These are phyloP conservation scores for Campylomormyrus numenius DNA, from an alignment of 2,113 vertebrate genomes.

Conservation along the genomic window DNA sequence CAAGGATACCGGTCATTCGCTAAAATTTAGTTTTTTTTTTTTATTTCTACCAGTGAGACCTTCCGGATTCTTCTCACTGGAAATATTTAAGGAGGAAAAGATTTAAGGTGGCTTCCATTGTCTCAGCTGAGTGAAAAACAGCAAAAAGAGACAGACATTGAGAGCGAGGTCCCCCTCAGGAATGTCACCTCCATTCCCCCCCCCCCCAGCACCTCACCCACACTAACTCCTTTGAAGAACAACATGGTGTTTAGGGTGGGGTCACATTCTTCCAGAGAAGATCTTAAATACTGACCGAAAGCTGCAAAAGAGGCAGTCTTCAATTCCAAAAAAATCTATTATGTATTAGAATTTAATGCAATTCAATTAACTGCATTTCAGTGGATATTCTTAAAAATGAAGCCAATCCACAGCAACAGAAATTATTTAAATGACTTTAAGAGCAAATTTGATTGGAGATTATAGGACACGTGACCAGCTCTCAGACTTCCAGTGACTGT, in stretches of 20 bases:
- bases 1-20: not conserved
- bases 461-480: not conserved
- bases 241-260: not conserved
- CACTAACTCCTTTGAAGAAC: not conserved
- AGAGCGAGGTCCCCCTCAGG: not conserved
- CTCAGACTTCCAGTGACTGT: not conserved
- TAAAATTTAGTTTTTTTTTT: not conserved
- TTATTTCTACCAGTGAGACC: not conserved
- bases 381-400: not conserved
- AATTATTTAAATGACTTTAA: not conserved
- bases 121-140: not conserved
- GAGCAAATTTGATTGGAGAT: not conserved
- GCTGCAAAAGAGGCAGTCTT: not conserved
- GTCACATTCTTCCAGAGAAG: not conserved
- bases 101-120: not conserved
- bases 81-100: not conserved
- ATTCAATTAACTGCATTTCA: not conserved
- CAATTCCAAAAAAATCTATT: not conserved
- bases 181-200: not conserved
- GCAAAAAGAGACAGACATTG: not conserved
- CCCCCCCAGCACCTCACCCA: not conserved
- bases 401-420: not conserved
- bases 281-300: not conserved
- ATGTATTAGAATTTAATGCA: not conserved
- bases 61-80: not conserved